These are phyloP conservation scores for Clarias macrocephalus DNA, from an alignment of 2,113 vertebrate species.

Conservation along the genomic window DNA sequence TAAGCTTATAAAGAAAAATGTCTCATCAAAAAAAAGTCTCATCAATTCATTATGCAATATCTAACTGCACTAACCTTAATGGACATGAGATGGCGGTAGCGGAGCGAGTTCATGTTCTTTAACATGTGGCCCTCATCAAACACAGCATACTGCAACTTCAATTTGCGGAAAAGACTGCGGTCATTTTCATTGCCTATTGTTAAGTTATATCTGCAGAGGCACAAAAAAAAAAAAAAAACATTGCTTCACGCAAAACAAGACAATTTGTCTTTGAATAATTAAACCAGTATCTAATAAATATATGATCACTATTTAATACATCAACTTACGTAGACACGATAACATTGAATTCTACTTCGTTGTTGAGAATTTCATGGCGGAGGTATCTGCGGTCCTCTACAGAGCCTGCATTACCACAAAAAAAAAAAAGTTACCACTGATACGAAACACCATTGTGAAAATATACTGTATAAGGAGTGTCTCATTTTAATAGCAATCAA, in stretches of 20 bases:
- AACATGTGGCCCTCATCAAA: constrained; percentile 99
- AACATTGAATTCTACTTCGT: constrained; percentile 81
- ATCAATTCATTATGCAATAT: background rate
- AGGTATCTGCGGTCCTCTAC: constrained; percentile 87
- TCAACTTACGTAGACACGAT: constrained; percentile 92
- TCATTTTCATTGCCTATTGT: constrained; percentile 87
- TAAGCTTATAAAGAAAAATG: background rate
- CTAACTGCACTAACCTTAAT: constrained; percentile 82
- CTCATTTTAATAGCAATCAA: background rate
- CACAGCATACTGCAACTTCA: constrained; percentile 86
- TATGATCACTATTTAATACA: background rate
- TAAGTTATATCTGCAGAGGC: constrained; percentile 81
- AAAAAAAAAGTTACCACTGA: background rate
- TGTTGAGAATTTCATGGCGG: constrained; percentile 82
- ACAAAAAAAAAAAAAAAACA: background rate
- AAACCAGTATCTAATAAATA: background rate
- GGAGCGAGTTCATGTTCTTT: constrained; percentile 93
- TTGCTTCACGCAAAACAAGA: background rate
- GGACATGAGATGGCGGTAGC: constrained; percentile 94
- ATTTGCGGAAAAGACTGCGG: constrained; percentile 84
- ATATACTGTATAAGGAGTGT: too few species aligned
- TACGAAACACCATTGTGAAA: background rate
- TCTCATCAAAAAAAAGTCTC: background rate
- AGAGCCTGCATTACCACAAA: constrained; percentile 72
- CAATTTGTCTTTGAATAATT: background rate